phyloP scores from a whole-genome alignment of 2,113 vertebrate genomes.

The Fregetta grallaria region DNA sequence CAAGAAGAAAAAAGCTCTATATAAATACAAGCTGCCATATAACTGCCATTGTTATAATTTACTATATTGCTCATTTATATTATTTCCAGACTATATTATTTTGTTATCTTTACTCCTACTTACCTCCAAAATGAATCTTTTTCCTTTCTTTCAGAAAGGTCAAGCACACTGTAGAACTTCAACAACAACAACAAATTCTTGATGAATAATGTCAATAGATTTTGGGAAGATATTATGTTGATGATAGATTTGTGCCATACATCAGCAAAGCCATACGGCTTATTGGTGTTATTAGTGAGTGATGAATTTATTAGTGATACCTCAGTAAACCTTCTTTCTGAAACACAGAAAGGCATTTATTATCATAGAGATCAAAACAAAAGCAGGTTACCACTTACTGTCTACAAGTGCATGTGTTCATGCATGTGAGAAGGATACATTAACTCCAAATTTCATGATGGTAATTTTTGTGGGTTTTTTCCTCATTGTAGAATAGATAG shows the following conservation, averaged over 20 bases:
- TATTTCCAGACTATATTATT: background rate
- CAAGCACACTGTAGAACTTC: background rate
- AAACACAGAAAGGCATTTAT: background rate
- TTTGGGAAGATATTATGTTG: background rate
- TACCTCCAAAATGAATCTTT: background rate
- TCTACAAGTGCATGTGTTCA: background rate
- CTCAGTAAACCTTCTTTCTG: background rate
- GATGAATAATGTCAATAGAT: background rate
- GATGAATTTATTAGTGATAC: background rate
- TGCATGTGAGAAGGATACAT: background rate
- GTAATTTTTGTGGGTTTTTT: background rate
- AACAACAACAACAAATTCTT: background rate
- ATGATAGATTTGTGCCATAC: background rate
- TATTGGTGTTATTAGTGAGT: background rate
- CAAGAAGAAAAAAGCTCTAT: background rate
- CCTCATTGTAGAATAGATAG: background rate
- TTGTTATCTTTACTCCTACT: background rate
- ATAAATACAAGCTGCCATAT: background rate
- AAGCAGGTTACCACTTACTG: background rate
- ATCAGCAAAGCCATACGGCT: background rate
- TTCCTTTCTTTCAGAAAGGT: background rate
- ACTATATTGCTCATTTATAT: background rate
- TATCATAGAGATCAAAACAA: background rate
- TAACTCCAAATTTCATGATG: background rate
- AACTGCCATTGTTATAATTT: background rate